Evolutionary conservation across 1,140 invertebrate genomes (phyloP).

Genomic region (Anastatus disparis): DNA sequence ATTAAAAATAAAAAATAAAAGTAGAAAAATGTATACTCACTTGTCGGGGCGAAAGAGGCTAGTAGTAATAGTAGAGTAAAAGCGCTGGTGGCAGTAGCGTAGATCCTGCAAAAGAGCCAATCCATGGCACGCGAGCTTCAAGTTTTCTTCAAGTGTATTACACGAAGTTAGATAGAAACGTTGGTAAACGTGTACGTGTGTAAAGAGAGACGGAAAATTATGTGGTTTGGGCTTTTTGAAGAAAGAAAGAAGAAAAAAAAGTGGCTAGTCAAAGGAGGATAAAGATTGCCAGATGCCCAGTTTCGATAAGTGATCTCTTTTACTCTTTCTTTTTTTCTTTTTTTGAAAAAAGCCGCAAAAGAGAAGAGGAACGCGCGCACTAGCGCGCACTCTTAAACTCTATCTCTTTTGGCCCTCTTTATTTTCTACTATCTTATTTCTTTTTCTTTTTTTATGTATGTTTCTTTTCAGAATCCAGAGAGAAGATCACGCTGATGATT

Average conservation of each 20-base stretch:
- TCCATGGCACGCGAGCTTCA: slow-evolving; percentile 25
- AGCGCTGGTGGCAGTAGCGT: slow-evolving; percentile 2
- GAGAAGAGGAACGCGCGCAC: neutral
- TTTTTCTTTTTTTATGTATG: neutral
- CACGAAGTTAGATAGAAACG: too few species aligned
- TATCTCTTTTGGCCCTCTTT: slow-evolving; percentile 21
- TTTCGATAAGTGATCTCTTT: slow-evolving; percentile 40
- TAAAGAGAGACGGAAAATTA: too few species aligned
- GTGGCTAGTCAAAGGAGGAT: slow-evolving; percentile 35
- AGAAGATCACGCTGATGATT: neutral
- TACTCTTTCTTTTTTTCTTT: too few species aligned
- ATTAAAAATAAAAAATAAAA: neutral
- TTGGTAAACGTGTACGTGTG: too few species aligned
- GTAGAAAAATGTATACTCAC: slow-evolving; percentile 19
- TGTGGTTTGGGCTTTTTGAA: too few species aligned
- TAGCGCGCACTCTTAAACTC: slow-evolving; percentile 8
- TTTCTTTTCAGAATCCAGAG: slow-evolving; percentile 11
- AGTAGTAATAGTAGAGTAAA: slow-evolving; percentile 24
- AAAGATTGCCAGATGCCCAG: slow-evolving; percentile 41
- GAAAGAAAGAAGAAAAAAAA: neutral
- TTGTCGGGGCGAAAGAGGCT: slow-evolving; percentile 8
- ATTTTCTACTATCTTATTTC: neutral
- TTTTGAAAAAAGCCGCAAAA: slow-evolving; percentile 18
- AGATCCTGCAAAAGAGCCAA: slow-evolving; percentile 35
- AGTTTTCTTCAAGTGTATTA: too few species aligned